phyloP scores from a whole-genome alignment of 2,888 invertebrate genomes.

The Coremacera marginata region DNA sequence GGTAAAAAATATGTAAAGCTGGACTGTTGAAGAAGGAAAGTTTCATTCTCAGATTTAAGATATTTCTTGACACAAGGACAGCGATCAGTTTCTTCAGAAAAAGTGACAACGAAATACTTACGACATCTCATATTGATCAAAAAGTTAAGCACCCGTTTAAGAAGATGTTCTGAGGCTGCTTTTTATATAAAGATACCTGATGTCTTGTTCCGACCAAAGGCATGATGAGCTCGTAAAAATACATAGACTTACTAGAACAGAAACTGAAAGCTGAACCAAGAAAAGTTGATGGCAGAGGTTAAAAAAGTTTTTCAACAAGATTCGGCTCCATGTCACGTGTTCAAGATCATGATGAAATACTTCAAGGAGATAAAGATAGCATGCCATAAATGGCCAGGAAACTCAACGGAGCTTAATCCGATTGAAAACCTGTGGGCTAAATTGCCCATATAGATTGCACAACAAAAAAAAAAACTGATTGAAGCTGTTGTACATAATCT shows the following conservation, averaged over 20 bases:
- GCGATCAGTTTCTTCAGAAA: background rate
- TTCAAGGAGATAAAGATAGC: constrained; percentile 5
- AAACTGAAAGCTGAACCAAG: background rate
- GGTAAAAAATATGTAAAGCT: too few relatives aligned
- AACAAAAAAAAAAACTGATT: background rate
- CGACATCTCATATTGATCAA: background rate
- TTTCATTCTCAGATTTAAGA: background rate
- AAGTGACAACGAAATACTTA: background rate
- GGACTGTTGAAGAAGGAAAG: background rate
- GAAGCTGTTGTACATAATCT: too few relatives aligned
- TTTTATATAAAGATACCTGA: background rate
- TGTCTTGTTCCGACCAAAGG: background rate
- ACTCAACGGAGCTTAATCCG: background rate
- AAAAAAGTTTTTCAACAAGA: background rate
- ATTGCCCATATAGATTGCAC: background rate
- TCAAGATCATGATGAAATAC: background rate
- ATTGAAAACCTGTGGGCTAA: background rate
- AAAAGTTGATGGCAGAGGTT: background rate
- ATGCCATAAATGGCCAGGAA: background rate
- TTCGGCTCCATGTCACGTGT: background rate
- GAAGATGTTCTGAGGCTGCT: background rate
- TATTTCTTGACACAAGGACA: background rate
- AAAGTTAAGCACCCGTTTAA: background rate
- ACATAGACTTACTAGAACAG: background rate
- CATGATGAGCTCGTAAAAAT: background rate